Percentiles rank a stretch among this genome's conserved stretches.
Evolutionary conservation across 2,888 invertebrate genomes (phyloP).

Genomic region (Reticulitermes lucifugus): DNA sequence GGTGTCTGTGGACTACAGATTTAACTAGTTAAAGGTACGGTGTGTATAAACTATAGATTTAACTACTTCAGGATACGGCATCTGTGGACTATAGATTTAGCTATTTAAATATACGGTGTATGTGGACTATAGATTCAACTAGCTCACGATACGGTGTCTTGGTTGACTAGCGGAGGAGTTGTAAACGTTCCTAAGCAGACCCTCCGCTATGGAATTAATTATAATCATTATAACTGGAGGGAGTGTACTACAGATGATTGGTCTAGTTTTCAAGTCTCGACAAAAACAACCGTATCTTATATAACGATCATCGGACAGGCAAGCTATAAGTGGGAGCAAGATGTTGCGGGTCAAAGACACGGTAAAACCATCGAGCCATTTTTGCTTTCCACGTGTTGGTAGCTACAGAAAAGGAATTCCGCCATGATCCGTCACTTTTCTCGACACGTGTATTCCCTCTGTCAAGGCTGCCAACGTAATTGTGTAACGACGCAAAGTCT

Average conservation of each 20-base stretch:
- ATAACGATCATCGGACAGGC: not conserved
- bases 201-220: too few species aligned
- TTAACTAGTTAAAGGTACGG: too few species aligned
- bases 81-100: too few species aligned
- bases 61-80: too few species aligned
- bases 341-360: constrained; percentile 30
- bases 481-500: not conserved
- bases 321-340: not conserved
- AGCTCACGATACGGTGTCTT: too few species aligned
- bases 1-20: too few species aligned
- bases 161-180: too few species aligned
- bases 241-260: not conserved
- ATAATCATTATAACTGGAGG: not conserved
- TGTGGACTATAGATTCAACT: too few species aligned
- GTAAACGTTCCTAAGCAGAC: too few species aligned
- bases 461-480: not conserved
- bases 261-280: not conserved
- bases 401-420: constrained; percentile 16
- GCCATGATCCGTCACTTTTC: not conserved
- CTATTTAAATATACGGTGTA: too few species aligned
- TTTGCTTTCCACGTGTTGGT: constrained; percentile 20
- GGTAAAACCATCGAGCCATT: not conserved
- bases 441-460: not conserved
- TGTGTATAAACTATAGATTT: too few species aligned
- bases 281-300: not conserved